Evolutionary conservation across 2,888 invertebrate species (phyloP), one percentile per base, ranked within the genome.

Genomic region (Sphinx pinastri): DNA sequence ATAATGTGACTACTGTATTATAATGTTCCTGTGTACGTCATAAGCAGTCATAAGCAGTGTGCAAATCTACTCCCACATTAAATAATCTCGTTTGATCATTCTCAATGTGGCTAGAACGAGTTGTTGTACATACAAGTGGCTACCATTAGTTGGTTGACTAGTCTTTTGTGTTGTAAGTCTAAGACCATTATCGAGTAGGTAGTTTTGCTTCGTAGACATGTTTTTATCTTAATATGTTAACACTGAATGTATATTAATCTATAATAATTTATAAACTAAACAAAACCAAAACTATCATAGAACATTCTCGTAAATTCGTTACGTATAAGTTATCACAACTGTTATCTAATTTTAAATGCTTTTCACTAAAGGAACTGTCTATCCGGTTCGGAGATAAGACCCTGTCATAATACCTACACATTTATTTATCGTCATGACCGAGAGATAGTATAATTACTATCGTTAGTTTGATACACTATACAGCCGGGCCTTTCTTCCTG

Each of bases 321-420:
- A 16, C 38, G 60, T 19, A 25, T 55, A 49, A 47, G 13, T 6
- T 49, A 49, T 63, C 7, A 19, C 49, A 63, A 13, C 5, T 47
- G 45, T 63, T 49, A 63, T 63, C 63, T 49, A 63, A 63, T 63
- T 63, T 49, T 13, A 63, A 57, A 57, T 57, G 13, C 63, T 63
- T 63, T 60, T 49, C 63, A 49, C 13, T 63, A 49, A 12, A 49
- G 63, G 49, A 63, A 63, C 63, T 63, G 49, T 63, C 49, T 63
- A 63, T 63, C 63, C 63, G 63, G 63, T 49, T 63, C 63, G 49
- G 49, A 63, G 63, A 63, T 63, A 63, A 4, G 45, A 5, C 13
- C 63, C 19, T 19, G 47, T 13, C 19, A 63, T 63, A 63, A 49
- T 63, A 63, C 19, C 49, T 49, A 63, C 63, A 63, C 16, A 63